Evolutionary conservation across 2,888 invertebrate species (phyloP), one percentile per base, ranked within the genome.

Genomic region (Nephrotoma flavescens): DNA sequence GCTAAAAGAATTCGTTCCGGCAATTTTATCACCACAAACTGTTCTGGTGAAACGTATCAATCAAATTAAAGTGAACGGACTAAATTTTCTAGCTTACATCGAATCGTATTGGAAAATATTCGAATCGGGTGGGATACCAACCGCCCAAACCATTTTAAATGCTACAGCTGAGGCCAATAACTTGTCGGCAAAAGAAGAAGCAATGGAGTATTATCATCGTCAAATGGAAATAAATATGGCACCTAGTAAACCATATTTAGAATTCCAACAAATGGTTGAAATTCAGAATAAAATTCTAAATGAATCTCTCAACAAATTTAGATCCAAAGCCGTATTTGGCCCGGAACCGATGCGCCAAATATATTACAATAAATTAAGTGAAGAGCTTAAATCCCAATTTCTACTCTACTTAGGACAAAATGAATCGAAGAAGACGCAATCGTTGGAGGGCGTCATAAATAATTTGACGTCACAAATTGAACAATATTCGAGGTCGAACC

Each of bases 101-200:
- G 85, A 85, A 44, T 11, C 86, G 19, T 87, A 87, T 6, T 86
- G 86, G 31, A 84, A 86, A 2, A 84, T 87, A 3, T 87, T 87
- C 44, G 45, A 87, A 15, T 42, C 41, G 0, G 87, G 86, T 12
- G 44, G 71, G 9, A 7, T 87, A 11, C 87, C 87, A 57, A 86
- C 86, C 41, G 87, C 87, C 2, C 86, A 86, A 71, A 87, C 83
- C 0, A 87, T 87, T 41, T 85, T 86, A 44, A 83, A 85, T 7
- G 86, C 87, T 2, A 87, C 87, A 47, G 86, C 87, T 15, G 86
- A 87, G 83, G 71, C 41, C 12, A 86, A 47, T 42, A 86, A 86
- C 47, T 85, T 87, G n/a, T 45, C 84, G 42, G 57, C 86, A n/a
- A 86, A 87, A 42, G 83, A 87, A 57, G 87, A 87, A 45, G 86